phyloP scores from a whole-genome alignment of 2,797 vertebrate genomes.

The Sciurus vulgaris region DNA sequence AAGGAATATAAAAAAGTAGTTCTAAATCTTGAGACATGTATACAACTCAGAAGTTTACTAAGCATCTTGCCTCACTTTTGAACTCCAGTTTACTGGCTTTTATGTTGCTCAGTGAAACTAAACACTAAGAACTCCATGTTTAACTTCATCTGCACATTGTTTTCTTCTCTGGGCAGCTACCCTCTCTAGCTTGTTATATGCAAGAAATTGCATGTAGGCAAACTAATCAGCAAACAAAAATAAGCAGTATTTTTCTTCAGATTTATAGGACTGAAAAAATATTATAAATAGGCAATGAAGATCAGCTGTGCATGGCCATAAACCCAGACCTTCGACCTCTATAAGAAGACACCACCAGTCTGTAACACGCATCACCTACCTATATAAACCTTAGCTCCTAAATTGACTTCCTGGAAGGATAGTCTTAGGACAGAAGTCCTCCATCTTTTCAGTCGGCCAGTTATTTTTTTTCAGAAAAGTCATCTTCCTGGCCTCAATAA shows the following conservation, averaged over 20 bases:
- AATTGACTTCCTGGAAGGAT: neutral
- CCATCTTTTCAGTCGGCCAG: neutral
- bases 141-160: neutral
- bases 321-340: no score
- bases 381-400: neutral
- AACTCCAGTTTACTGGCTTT: neutral
- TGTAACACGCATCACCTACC: neutral
- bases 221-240: neutral
- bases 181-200: neutral
- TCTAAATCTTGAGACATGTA: neutral
- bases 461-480: neutral
- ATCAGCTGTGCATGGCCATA: neutral
- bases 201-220: neutral
- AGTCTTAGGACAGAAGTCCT: neutral
- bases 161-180: neutral
- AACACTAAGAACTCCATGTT: neutral
- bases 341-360: neutral
- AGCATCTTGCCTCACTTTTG: neutral
- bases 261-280: neutral
- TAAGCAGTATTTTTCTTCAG: neutral
- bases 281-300: neutral
- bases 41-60: neutral
- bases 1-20: neutral
- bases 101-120: neutral
- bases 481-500: neutral